Evolutionary conservation across 2,888 invertebrate genomes (phyloP).

Genomic region (Epinotia ramella): DNA sequence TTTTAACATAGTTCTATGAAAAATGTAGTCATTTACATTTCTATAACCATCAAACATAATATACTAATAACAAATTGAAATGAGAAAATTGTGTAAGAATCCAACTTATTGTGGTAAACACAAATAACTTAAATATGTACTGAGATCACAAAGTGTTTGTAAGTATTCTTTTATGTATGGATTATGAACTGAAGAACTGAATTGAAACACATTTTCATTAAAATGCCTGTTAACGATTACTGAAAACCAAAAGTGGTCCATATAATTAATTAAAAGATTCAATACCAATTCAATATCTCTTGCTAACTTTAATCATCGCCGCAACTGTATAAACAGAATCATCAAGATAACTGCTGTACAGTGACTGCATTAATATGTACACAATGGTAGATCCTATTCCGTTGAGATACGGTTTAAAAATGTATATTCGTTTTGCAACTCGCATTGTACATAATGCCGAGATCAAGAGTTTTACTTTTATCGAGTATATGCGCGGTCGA

Average conservation of each 20-base stretch:
- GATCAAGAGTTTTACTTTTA: constrained; percentile 78
- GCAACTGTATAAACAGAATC: constrained; percentile 33
- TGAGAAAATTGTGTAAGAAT: too few species aligned
- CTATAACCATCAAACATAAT: too few species aligned
- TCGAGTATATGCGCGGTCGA: constrained; percentile 63
- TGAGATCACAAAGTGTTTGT: too few species aligned
- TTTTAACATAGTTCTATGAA: too few species aligned
- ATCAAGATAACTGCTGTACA: constrained; percentile 27
- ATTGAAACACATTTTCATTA: too few species aligned
- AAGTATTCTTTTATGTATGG: too few species aligned
- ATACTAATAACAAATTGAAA: too few species aligned
- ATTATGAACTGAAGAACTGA: too few species aligned
- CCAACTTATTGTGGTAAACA: too few species aligned
- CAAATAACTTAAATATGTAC: too few species aligned
- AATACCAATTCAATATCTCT: constrained; percentile 20
- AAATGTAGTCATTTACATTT: too few species aligned
- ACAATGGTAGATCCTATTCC: not conserved
- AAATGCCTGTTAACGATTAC: constrained; percentile 48
- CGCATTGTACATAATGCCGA: constrained; percentile 33
- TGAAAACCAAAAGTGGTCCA: constrained; percentile 54
- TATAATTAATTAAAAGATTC: constrained; percentile 20
- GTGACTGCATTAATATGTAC: not conserved
- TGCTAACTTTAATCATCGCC: constrained; percentile 15
- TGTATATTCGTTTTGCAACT: constrained; percentile 10
- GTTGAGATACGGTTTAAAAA: constrained; percentile 3